A percentile compares a stretch with the other conserved stretches of the same genome.
These are phyloP conservation scores for Coracias cyanogaster DNA, from an alignment of 2,797 vertebrate species.

Conservation along the genomic window DNA sequence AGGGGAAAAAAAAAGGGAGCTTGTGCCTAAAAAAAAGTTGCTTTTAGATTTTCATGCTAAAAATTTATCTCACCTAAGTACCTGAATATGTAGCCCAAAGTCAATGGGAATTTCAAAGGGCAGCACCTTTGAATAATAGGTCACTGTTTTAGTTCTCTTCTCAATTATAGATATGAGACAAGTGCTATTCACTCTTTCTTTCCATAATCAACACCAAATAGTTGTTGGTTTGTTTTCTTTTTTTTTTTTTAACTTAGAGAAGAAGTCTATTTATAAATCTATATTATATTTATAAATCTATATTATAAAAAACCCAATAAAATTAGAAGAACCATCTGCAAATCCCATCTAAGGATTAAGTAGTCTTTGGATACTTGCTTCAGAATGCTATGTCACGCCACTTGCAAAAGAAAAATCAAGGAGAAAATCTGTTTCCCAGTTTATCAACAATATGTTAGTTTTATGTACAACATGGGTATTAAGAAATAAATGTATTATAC, in stretches of 20 bases:
- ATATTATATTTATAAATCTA: no score
- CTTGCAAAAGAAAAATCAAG: not conserved
- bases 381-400: not conserved
- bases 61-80: not conserved
- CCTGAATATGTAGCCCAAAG: not conserved
- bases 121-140: conserved; percentile 14
- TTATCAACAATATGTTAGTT: not conserved
- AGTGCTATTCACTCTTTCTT: not conserved
- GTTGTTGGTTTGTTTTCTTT: not conserved
- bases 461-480: not conserved
- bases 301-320: not conserved
- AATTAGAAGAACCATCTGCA: not conserved
- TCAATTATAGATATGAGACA: not conserved
- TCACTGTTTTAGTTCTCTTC: not conserved
- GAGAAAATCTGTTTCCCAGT: not conserved
- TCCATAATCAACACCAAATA: not conserved
- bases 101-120: not conserved
- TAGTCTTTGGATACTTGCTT: not conserved
- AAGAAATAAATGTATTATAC: not conserved
- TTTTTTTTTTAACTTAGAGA: not conserved
- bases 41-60: not conserved
- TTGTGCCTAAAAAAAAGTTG: not conserved
- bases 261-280: not conserved
- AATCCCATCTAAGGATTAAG: not conserved
- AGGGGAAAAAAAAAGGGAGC: not conserved